phyloP scores from a whole-genome alignment of 2,113 vertebrate species.

The Hyaena hyaena region DNA sequence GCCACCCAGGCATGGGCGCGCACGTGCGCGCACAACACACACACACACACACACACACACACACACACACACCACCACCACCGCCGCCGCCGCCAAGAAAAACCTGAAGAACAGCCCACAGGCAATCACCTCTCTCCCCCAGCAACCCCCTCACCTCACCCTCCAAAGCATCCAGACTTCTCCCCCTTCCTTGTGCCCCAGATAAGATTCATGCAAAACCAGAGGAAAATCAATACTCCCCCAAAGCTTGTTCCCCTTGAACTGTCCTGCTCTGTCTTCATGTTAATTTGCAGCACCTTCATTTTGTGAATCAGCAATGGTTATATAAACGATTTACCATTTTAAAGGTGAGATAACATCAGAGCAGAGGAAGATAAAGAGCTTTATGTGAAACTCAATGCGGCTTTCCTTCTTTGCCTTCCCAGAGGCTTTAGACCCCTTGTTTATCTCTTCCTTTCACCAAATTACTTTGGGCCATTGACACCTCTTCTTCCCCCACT shows the following conservation, averaged over 20 bases:
- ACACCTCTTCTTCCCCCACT: conserved; percentile 37
- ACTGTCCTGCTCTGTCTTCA: not conserved
- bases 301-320: conserved; percentile 50
- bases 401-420: not conserved
- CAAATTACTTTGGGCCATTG: not conserved
- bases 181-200: not conserved
- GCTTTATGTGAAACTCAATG: conserved; percentile 55
- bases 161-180: not conserved
- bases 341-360: conserved; percentile 67
- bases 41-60: not conserved
- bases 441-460: conserved; percentile 50
- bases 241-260: not conserved
- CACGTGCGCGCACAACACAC: conserved; percentile 1
- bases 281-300: not conserved
- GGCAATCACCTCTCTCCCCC: not conserved
- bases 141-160: not conserved
- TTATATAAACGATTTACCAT: conserved; percentile 62
- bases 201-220: not conserved
- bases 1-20: not conserved
- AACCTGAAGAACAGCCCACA: conserved; percentile 69
- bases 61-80: not conserved
- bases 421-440: not conserved
- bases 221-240: not conserved
- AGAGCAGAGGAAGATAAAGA: conserved; percentile 37
- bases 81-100: not conserved